These are phyloP conservation scores for Melanchra persicariae DNA, from an alignment of 2,888 invertebrate species.

Conservation along the genomic window DNA sequence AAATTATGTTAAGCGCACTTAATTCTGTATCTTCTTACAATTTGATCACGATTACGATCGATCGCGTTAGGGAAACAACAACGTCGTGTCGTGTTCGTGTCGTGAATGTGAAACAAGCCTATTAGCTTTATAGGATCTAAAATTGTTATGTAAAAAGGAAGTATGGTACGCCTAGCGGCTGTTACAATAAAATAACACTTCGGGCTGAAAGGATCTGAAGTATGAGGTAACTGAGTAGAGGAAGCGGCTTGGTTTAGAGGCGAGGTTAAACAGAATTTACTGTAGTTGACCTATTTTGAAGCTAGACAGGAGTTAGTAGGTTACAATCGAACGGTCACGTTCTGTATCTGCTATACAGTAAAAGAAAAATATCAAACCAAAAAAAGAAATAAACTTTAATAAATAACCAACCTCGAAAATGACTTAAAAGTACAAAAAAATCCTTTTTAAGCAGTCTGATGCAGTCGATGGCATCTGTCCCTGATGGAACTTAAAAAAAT, in stretches of 20 bases:
- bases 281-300: background rate
- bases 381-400: too few species aligned
- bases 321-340: too few species aligned
- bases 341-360: too few species aligned
- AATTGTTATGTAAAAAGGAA: constrained; percentile 40
- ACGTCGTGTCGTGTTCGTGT: constrained; percentile 30
- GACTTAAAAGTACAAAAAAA: too few species aligned
- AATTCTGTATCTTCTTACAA: constrained; percentile 33
- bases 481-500: too few species aligned
- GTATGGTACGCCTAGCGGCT: constrained; percentile 24
- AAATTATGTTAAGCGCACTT: constrained; percentile 48
- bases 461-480: too few species aligned
- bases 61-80: constrained; percentile 41
- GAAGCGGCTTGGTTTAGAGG: background rate
- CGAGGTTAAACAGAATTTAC: background rate
- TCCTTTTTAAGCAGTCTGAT: too few species aligned
- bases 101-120: constrained; percentile 53
- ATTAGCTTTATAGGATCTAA: constrained; percentile 48
- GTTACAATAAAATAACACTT: constrained; percentile 39
- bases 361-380: too few species aligned
- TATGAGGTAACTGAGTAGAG: background rate
- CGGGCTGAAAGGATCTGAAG: constrained; percentile 23
- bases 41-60: constrained; percentile 54
- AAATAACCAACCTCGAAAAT: too few species aligned
- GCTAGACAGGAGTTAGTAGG: too few species aligned